phyloP scores from a whole-genome alignment of 2,888 invertebrate genomes.

The Melanchra persicariae region DNA sequence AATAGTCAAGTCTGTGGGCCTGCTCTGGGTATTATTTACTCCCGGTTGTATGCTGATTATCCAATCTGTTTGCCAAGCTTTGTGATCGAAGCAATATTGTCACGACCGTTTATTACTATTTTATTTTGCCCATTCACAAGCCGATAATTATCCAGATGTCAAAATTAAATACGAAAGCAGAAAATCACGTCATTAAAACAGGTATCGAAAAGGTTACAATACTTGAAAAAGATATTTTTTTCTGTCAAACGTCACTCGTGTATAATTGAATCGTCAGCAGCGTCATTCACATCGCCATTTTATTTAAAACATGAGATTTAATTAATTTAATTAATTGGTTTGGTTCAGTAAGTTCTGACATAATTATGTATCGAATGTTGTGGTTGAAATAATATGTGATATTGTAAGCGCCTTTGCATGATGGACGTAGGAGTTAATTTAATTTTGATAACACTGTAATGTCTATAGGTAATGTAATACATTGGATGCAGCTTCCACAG shows the following conservation, averaged over 20 bases:
- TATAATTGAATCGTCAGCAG: slow-evolving; percentile 36
- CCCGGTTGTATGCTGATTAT: slow-evolving; percentile 24
- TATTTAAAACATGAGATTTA: slow-evolving; percentile 37
- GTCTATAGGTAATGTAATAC: not conserved
- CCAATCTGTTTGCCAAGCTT: slow-evolving; percentile 43
- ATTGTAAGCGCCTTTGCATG: not conserved
- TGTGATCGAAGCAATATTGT: slow-evolving; percentile 34
- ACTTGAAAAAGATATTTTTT: not conserved
- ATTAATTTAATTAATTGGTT: slow-evolving; percentile 47
- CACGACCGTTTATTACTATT: slow-evolving; percentile 12
- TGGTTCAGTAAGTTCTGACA: slow-evolving; percentile 29
- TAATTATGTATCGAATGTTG: slow-evolving; percentile 21
- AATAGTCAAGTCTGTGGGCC: slow-evolving; percentile 4
- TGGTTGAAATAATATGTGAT: slow-evolving; percentile 22
- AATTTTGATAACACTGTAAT: not conserved
- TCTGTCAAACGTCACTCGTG: slow-evolving; percentile 14
- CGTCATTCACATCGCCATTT: slow-evolving; percentile 21
- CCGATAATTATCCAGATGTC: not conserved
- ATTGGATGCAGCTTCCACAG: too few species aligned
- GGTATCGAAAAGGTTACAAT: not conserved
- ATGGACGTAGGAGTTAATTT: not conserved
- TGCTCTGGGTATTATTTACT: slow-evolving; percentile 32
- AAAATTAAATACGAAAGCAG: slow-evolving; percentile 1
- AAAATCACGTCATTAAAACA: not conserved
- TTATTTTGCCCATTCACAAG: not conserved